Evolutionary conservation across 2,113 vertebrate genomes (phyloP), one percentile per base, ranked within the genome.

Genomic region (Nothobranchius kuhntae): DNA sequence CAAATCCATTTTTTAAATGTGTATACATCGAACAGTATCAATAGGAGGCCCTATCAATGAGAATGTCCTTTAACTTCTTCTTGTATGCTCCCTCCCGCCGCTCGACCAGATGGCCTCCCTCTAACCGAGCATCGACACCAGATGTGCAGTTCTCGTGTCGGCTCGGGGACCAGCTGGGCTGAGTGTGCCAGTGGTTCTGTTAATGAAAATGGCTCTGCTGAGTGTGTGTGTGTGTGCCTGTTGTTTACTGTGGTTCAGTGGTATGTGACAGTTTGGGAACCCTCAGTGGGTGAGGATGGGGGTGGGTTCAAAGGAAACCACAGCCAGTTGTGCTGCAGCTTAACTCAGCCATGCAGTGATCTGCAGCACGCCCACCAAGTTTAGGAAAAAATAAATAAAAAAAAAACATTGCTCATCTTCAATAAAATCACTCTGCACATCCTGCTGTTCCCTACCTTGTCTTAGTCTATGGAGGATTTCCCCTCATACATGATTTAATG

Each of bases 51-150:
- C 62, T 5, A 72, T 70, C 55, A 58, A 58, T 58, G 55, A 21
- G 55, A 58, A 58, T 58, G 65, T 83, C 83, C 68, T 81, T 72
- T 78, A 79, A 81, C 71, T 79, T 64, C 13, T 61, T 74, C 63
- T 66, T 62, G 53, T 46, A 58, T 60, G 55, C 51, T 47, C 66
- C 70, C 65, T 59, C 21, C 72, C 47, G 80, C 67, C 76, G 44
- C 85, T 59, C 77, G 71, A 85, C 69, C 89, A 91, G 90, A 91
- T 91, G 90, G 87, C 85, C 80, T 83, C 74, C 84, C 77, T 91
- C 89, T 85, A 89, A 84, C 90, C 60, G 89, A 89, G 88, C 87
- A 77, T 81, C 87, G 84, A 90, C 88, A 92, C 90, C 91, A 93
- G 91, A 92, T 92, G 90, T 90, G 90, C 87, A 86, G 87, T 87